These are phyloP conservation scores for Elephantulus edwardii DNA, from an alignment of 2,113 vertebrate species.

Conservation along the genomic window DNA sequence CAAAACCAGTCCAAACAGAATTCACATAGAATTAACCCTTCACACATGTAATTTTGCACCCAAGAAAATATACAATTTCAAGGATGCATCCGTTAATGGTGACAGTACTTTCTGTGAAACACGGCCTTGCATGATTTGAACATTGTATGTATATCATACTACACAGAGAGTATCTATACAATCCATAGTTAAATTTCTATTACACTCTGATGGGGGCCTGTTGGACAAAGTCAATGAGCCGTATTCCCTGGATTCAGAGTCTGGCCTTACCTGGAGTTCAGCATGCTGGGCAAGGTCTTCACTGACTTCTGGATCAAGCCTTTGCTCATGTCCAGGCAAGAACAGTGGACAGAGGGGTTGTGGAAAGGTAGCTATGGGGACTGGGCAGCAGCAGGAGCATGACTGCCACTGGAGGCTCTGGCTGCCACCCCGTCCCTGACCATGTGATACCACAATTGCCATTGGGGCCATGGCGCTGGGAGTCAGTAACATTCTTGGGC, in stretches of 20 bases:
- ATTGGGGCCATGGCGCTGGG: no score
- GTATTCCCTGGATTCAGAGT: not conserved
- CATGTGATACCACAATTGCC: no score
- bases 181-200: not conserved
- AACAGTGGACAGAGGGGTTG: no score
- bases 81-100: not conserved
- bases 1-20: slow-evolving; percentile 56
- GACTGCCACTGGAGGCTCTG: not conserved
- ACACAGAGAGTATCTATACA: not conserved
- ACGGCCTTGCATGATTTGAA: not conserved
- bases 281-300: not conserved
- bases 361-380: not conserved
- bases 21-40: slow-evolving; percentile 26
- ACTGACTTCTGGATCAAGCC: not conserved
- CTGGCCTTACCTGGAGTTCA: no score
- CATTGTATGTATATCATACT: not conserved
- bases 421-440: not conserved
- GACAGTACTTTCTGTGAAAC: not conserved
- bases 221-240: not conserved
- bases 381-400: not conserved
- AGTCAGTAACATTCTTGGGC: no score
- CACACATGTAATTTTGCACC: slow-evolving; percentile 22
- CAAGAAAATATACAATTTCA: slow-evolving; percentile 22
- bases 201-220: not conserved
- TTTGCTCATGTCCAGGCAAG: not conserved